phyloP scores from a whole-genome alignment of 2,888 invertebrate genomes.

The Cheilosia soror region DNA sequence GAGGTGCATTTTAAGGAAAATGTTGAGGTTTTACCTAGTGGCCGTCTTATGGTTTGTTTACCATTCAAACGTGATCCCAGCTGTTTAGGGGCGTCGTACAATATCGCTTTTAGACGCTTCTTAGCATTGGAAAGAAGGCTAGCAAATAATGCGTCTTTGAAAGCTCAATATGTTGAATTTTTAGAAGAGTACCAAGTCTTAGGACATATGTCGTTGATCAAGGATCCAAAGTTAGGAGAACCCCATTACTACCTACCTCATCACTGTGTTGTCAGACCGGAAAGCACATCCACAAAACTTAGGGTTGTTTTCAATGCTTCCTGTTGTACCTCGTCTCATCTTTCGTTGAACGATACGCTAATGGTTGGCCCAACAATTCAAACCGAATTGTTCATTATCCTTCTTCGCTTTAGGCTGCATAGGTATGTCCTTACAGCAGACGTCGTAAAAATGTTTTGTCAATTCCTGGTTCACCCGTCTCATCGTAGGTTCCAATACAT shows the following conservation, averaged over 20 bases:
- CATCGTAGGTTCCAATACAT: constrained; percentile 22
- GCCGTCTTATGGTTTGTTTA: constrained; percentile 26
- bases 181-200: constrained; percentile 48
- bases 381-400: constrained; percentile 29
- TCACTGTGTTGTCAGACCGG: not conserved
- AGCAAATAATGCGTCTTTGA: not conserved
- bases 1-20: not conserved
- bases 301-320: not conserved
- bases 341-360: not conserved
- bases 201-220: constrained; percentile 31
- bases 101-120: constrained; percentile 22
- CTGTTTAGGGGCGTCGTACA: constrained; percentile 26
- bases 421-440: constrained; percentile 45
- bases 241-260: constrained; percentile 2
- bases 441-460: constrained; percentile 68
- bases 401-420: constrained; percentile 61
- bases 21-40: not conserved
- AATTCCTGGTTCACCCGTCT: constrained; percentile 40
- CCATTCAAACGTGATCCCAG: constrained; percentile 35
- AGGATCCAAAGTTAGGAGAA: not conserved
- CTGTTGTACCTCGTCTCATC: not conserved
- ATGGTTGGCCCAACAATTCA: constrained; percentile 47
- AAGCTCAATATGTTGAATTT: constrained; percentile 2
- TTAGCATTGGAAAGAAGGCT: constrained; percentile 32
- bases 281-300: not conserved